Conservation (phyloP, 2,888 invertebrate genomes). For the Phaedon cochleariae region DNA sequence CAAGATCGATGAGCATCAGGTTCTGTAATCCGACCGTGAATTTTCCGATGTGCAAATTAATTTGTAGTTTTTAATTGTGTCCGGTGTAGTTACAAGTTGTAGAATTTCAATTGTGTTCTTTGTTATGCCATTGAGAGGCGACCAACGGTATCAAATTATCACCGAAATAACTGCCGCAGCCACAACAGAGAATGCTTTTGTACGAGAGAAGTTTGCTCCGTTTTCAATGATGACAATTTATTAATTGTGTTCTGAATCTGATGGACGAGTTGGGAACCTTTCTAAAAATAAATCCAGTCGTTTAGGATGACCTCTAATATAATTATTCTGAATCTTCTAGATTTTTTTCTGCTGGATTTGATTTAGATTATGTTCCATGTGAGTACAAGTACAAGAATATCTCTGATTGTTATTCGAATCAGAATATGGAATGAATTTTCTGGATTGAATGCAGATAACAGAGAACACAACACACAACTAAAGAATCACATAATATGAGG, state of each 20-base stretch:
- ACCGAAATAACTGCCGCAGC: conserved; percentile 38
- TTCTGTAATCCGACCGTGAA: conserved; percentile 29
- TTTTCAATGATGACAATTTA: background rate
- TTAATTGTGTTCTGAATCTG: background rate
- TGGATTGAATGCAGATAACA: no score
- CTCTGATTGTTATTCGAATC: no score
- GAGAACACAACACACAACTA: no score
- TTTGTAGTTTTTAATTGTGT: conserved; percentile 49
- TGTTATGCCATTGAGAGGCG: conserved; percentile 49
- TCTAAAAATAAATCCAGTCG: no score
- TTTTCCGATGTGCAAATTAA: conserved; percentile 40
- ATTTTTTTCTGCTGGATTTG: no score
- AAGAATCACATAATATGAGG: no score
- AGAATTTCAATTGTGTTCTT: conserved; percentile 46
- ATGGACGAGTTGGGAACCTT: background rate
- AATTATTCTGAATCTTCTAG: no score
- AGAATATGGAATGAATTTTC: no score
- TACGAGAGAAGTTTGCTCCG: conserved; percentile 10
- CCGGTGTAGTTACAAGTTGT: conserved; percentile 45
- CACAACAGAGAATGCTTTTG: conserved; percentile 41
- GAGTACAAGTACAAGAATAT: no score
- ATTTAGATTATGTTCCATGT: no score
- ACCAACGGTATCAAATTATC: conserved; percentile 52
- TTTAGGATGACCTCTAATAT: no score
- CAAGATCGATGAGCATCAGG: conserved; percentile 16